Conservation (phyloP, 2,888 invertebrate genomes). For the Leucophora obtusa region DNA sequence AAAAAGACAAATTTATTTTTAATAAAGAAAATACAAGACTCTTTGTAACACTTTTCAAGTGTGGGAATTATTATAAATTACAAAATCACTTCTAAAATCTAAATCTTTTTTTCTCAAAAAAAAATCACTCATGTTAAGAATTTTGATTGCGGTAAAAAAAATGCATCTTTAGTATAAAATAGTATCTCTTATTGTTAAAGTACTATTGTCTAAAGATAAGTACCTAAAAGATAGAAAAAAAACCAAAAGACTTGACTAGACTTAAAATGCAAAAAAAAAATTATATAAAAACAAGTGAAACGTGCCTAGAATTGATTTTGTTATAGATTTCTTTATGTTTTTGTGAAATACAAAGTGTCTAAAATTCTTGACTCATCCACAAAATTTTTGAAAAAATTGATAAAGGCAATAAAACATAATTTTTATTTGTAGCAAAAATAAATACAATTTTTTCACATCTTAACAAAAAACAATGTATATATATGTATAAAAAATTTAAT, state of each 20-base stretch:
- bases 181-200: constrained; percentile 18
- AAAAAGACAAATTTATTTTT: too few species aligned
- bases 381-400: constrained; percentile 36
- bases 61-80: background rate
- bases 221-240: constrained; percentile 19
- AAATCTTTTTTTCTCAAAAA: background rate
- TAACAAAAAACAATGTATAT: constrained; percentile 22
- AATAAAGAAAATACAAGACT: too few species aligned
- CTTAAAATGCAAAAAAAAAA: constrained; percentile 6
- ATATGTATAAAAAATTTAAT: constrained; percentile 45
- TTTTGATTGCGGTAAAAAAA: background rate
- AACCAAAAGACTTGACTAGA: constrained; percentile 35
- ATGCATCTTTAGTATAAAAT: constrained; percentile 7
- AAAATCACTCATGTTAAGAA: background rate
- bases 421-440: constrained; percentile 27
- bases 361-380: constrained; percentile 11
- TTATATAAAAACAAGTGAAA: constrained; percentile 42
- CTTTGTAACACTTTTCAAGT: background rate
- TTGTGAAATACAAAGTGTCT: constrained; percentile 8
- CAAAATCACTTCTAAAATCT: background rate
- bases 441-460: constrained; percentile 4
- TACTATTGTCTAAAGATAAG: constrained; percentile 28
- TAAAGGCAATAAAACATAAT: constrained; percentile 60
- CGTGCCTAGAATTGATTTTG: constrained; percentile 60
- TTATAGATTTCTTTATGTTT: constrained; percentile 17